Conservation (phyloP, 2,888 invertebrate genomes). For the Phengaris arion region DNA sequence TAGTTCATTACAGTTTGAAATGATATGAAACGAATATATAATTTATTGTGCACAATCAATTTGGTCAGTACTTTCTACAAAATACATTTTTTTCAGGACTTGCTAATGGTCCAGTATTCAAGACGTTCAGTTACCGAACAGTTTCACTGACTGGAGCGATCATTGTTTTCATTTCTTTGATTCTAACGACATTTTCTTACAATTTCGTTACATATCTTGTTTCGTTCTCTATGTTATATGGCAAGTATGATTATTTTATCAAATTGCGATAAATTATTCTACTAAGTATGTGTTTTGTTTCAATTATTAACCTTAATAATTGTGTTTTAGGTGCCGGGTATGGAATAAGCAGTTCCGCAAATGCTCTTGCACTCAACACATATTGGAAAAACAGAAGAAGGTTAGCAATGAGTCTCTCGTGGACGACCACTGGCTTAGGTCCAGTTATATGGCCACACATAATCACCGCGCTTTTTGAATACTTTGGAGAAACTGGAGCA, state of each 20-base stretch:
- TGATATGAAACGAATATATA: too few relatives aligned
- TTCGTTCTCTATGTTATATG: slow-evolving; percentile 83
- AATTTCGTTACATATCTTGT: slow-evolving; percentile 82
- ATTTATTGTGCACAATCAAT: too few relatives aligned
- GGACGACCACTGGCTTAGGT: slow-evolving; percentile 85
- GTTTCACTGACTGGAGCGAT: slow-evolving; percentile 82
- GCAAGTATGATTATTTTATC: slow-evolving; percentile 62
- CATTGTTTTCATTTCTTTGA: slow-evolving; percentile 79
- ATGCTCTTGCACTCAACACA: slow-evolving; percentile 85
- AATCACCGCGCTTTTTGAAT: slow-evolving; percentile 81
- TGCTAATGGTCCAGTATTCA: slow-evolving; percentile 85
- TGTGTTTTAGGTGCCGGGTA: slow-evolving; percentile 78
- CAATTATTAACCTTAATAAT: not conserved
- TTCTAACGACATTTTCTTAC: slow-evolving; percentile 81
- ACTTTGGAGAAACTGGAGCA: slow-evolving; percentile 83
- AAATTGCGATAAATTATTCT: not conserved
- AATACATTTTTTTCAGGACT: slow-evolving; percentile 72
- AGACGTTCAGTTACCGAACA: slow-evolving; percentile 83
- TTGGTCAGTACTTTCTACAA: not conserved
- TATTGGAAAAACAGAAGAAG: slow-evolving; percentile 85
- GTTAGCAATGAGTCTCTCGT: slow-evolving; percentile 84
- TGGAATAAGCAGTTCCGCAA: slow-evolving; percentile 84
- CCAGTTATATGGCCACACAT: slow-evolving; percentile 86
- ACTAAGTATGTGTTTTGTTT: not conserved
- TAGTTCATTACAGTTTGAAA: too few relatives aligned